Evolutionary conservation across 2,888 invertebrate genomes (phyloP), one percentile per base, ranked within the genome.

Genomic region (Macrophya annulata): DNA sequence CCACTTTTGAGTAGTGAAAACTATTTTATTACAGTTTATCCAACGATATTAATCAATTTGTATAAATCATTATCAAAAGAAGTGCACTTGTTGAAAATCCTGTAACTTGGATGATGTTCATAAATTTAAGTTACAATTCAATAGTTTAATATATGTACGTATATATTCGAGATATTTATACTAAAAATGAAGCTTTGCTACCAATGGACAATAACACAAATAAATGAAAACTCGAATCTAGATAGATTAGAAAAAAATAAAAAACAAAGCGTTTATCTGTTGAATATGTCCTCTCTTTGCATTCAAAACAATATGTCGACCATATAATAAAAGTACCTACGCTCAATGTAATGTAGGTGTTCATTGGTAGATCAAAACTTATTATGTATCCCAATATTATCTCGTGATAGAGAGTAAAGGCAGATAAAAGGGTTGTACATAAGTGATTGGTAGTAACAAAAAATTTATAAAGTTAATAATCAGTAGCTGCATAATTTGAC

Each of bases 61-160:
- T 76, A 51, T n/a, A 51, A 48, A 31, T 76, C 3, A 71, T 40
- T 76, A 76, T 25, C 76, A 76, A 76, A 40, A 48, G 48, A 76
- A 76, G 76, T 45, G 76, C 76, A 76, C 76, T 76, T 76, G 76
- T 76, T 76, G 21, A 45, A 76, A 48, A 48, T 76, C 76, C 45
- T 25, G 76, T 48, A 48, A 25, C 48, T 0, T 37, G 12, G 37
- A 76, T 15, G 76, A 45, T 76, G 15, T 48, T 48, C 21, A 48
- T 51, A 76, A 76, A 48, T 48, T 4, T 48, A 5, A 48, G 4
- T 76, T 17, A 48, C 45, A 62, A 62, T 62, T 25, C 21, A 25
- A 62, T 62, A 62, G 25, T 62, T 62, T 62, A 10, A 21, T 31
- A 31, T 31, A 31, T 2, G 31, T 25, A 55, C n/a, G n/a, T 12